Evolutionary conservation across 2,888 invertebrate species (phyloP).

Genomic region (Lithodes maja): DNA sequence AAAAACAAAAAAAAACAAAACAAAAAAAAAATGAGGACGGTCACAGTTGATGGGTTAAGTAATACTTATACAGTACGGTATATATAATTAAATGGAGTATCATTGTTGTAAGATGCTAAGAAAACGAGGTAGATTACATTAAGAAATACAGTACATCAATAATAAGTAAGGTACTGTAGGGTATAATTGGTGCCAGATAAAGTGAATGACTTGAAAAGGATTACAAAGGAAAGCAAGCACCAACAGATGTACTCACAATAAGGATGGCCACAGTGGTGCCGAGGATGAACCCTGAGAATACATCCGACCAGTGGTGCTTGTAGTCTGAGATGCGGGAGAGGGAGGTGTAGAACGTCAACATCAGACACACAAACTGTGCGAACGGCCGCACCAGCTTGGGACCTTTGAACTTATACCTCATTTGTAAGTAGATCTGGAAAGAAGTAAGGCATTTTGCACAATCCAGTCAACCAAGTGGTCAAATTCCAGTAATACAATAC

Average conservation of each 20-base stretch:
- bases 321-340: conserved; percentile 95
- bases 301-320: conserved; percentile 99
- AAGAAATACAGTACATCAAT: too few species aligned
- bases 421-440: conserved; percentile 87
- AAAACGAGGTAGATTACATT: too few species aligned
- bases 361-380: conserved; percentile 87
- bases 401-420: conserved; percentile 86
- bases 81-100: too few species aligned
- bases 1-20: too few species aligned
- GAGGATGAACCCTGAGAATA: conserved; percentile 83
- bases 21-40: too few species aligned
- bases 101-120: too few species aligned
- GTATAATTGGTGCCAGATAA: not conserved
- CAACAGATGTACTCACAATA: conserved; percentile 71
- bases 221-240: not conserved
- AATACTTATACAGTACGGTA: too few species aligned
- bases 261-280: conserved; percentile 76
- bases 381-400: conserved; percentile 88
- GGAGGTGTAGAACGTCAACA: conserved; percentile 90
- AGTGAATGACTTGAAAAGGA: conserved; percentile 1
- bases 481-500: too few species aligned
- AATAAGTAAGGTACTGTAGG: too few species aligned
- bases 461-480: not conserved
- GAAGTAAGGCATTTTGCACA: too few species aligned
- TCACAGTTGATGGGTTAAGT: too few species aligned